Base-by-base conservation (phyloP, 2,888 invertebrate genomes). In the Dryobotodes eremita region DNA sequence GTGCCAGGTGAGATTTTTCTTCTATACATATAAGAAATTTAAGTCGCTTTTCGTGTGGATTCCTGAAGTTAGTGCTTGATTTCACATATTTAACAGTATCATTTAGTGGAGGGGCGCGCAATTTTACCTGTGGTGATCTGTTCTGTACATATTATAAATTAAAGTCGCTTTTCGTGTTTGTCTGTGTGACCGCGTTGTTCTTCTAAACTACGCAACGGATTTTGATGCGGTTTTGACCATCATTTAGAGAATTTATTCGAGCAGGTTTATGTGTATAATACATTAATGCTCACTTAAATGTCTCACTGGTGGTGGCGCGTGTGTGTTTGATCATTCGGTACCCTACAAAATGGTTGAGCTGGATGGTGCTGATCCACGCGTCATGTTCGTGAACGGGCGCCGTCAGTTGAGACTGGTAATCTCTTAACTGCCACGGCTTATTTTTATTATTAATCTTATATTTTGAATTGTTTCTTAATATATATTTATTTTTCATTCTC, bases 1-100 rank as follows among this genome's bases (percentile, higher is more conserved):
- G 99, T 88, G 98, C 99, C 82, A 97, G 99, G 97, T 97, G 91
- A 90, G 87, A 72, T 36, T 23, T 0, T 20, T 10, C 4, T 61
- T 17, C 17, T 2, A 3, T 31, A 20, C 17, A 42, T 42, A 31
- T 61, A 23, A 62, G 4, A 20, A 62, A 36, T 31, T 20, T 10
- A 11, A 61, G 0, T 62, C 62, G 10, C 11, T 62, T 62, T 62
- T 36, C 20, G 61, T 31, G 17, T 31, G 10, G 10, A 31, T 31
- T 61, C 1, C 17, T 55, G n/a, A n/a, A 57, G 5, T 57, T n/a
- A 11, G 26, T 26, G 57, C 26, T 59, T 13, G 26, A 59, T 26
- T 13, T 59, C 15, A 59, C 26, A 59, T 7, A 59, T 59, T 59
- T 6, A 59, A 59, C 7, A 26, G 15, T 59, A 15, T 59, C 15